phyloP scores from a whole-genome alignment of 2,797 vertebrate genomes.

The Astyanax mexicanus region DNA sequence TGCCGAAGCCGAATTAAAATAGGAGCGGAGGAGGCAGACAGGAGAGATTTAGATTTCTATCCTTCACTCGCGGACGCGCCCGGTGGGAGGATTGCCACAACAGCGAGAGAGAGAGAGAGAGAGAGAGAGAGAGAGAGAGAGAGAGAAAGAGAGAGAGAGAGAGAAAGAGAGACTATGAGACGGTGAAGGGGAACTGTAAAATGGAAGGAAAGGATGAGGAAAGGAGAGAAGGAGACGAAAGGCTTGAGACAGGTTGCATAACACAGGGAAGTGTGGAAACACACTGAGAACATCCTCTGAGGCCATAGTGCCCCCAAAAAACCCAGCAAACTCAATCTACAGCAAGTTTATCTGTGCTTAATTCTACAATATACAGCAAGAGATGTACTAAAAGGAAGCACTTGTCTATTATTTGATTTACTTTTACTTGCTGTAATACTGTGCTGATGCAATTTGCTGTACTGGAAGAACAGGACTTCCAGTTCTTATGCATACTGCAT shows the following conservation, averaged over 20 bases:
- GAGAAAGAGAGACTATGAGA: no score
- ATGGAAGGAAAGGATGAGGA: not conserved
- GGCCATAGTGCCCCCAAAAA: not conserved
- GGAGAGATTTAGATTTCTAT: constrained; percentile 6
- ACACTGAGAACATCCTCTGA: not conserved
- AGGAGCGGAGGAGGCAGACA: not conserved
- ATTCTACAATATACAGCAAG: no score
- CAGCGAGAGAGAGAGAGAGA: not conserved
- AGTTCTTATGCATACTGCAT: no score
- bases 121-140: not conserved
- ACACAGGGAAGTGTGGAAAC: constrained; percentile 5
- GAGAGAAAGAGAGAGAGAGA: not conserved
- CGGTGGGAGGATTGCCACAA: not conserved
- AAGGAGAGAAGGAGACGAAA: not conserved
- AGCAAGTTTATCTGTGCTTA: not conserved
- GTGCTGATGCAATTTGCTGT: no score
- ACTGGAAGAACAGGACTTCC: no score
- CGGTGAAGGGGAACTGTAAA: not conserved
- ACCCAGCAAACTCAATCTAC: not conserved
- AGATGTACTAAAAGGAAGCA: no score
- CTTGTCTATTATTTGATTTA: no score
- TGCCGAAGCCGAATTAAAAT: constrained; percentile 4
- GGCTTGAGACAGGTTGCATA: constrained; percentile 28
- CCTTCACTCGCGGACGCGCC: not conserved
- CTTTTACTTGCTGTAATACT: no score